Conservation (phyloP, 2,797 vertebrate species). For the Poeciliopsis infans region DNA sequence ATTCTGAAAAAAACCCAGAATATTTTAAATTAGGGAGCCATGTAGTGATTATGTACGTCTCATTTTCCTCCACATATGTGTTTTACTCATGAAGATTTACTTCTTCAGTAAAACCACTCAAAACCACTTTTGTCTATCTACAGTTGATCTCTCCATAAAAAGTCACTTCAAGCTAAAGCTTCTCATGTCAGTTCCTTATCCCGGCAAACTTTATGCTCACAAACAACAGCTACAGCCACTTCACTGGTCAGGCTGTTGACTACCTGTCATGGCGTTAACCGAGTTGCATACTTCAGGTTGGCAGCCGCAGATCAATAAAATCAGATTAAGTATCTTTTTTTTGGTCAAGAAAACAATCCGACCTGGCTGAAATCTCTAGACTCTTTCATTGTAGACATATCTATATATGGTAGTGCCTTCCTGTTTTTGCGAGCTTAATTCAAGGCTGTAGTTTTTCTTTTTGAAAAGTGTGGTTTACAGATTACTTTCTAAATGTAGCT, state of each 20-base stretch:
- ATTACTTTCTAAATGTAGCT: neutral
- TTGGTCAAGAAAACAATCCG: neutral
- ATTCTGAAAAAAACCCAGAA: neutral
- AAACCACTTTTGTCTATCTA: neutral
- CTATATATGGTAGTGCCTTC: neutral
- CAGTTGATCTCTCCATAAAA: neutral
- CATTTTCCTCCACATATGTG: neutral
- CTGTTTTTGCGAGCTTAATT: neutral
- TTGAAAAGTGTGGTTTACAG: neutral
- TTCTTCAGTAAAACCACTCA: neutral
- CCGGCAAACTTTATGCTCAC: neutral
- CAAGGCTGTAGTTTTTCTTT: neutral
- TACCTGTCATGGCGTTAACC: neutral
- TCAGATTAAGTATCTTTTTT: neutral
- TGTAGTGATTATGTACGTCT: neutral
- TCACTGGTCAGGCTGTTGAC: neutral
- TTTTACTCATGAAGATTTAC: neutral
- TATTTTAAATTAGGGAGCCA: neutral
- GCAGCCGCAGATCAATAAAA: neutral
- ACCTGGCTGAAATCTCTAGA: neutral
- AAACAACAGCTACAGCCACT: neutral
- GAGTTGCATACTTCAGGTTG: neutral
- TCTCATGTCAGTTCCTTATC: neutral
- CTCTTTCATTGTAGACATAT: neutral
- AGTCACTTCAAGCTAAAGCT: neutral